Base-by-base conservation (phyloP, 1,140 invertebrate genomes). In the Anoplophora glabripennis region DNA sequence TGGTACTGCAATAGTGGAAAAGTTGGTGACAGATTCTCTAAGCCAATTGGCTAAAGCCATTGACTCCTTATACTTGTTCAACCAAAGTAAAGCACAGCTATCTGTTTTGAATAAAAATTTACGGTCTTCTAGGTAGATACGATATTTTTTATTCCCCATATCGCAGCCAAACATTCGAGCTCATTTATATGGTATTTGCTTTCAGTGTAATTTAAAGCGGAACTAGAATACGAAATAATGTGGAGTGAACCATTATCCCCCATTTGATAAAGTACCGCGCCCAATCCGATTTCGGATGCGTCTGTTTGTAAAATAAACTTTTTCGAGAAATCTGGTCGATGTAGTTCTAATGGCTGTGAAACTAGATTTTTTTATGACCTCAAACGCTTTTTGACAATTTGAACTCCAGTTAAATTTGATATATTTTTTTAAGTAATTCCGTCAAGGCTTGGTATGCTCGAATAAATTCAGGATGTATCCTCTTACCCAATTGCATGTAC, bases 61-160 rank as follows among this genome's bases (percentile, higher is more conserved):
- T 1, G n/a, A 28, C 36, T 71, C 66, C 17, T 64, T 64, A 5
- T 59, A 9, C 7, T 17, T 8, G 0, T 66, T 0, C 1, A 74
- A 59, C 70, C 72, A 74, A 0, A 34, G 52, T 0, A 73, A 51
- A 0, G 61, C 64, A 4, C 44, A n/a, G 37, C 59, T 70, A 53
- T 71, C 66, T 0, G 70, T 74, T 11, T 51, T 17, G 1, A 76
- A 57, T 0, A 35, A 63, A 53, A 75, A 75, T 1, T 36, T 55
- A 7, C 61, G 28, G 34, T 74, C 68, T 37, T 74, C 69, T 11
- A 75, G 58, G 46, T 71, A 72, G 0, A 34, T 61, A 8, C 63
- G 53, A 48, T 68, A 76, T 46, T 52, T 36, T 69, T 67, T 7
- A 75, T 58, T 0, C 66, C 71, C 72, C 73, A 75, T 0, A 75